phyloP scores from a whole-genome alignment of 2,797 vertebrate genomes.

The Acanthurus tractus region DNA sequence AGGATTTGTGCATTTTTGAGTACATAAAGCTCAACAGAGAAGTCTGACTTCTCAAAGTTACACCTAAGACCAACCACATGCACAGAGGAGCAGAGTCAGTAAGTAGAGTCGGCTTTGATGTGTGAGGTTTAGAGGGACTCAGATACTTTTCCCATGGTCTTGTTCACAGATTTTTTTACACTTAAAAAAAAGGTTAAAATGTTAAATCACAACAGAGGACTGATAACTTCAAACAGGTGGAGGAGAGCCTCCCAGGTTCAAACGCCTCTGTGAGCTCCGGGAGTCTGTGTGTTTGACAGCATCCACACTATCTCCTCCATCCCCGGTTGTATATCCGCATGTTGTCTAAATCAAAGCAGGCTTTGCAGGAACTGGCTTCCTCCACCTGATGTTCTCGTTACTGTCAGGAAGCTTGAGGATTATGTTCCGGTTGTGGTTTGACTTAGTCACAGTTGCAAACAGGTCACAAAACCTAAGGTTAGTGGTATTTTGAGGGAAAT shows the following conservation, averaged over 20 bases:
- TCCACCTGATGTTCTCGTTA: constrained; percentile 71
- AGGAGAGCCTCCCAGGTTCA: constrained; percentile 30
- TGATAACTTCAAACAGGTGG: constrained; percentile 64
- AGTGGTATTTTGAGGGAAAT: background rate
- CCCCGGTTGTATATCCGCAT: constrained; percentile 47
- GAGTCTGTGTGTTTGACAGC: constrained; percentile 14
- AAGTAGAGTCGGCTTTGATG: constrained; percentile 49
- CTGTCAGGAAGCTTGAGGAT: constrained; percentile 38
- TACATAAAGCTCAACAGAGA: background rate
- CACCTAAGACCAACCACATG: constrained; percentile 22
- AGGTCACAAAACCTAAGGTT: background rate
- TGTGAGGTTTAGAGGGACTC: constrained; percentile 29
- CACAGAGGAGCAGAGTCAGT: constrained; percentile 14
- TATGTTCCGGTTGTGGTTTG: constrained; percentile 44
- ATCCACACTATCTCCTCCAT: constrained; percentile 4
- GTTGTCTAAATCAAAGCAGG: constrained; percentile 68
- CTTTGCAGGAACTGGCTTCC: constrained; percentile 42
- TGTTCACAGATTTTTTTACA: constrained; percentile 25
- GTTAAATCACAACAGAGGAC: constrained; percentile 44
- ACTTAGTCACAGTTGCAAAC: constrained; percentile 62
- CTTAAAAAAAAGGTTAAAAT: constrained; percentile 42
- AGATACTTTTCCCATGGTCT: constrained; percentile 51
- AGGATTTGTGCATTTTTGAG: background rate
- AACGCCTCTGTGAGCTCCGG: constrained; percentile 23
- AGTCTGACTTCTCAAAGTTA: constrained; percentile 7